These are phyloP conservation scores for Caenorhabditis wallacei DNA, from an alignment of 2,888 invertebrate species.

Conservation along the genomic window DNA sequence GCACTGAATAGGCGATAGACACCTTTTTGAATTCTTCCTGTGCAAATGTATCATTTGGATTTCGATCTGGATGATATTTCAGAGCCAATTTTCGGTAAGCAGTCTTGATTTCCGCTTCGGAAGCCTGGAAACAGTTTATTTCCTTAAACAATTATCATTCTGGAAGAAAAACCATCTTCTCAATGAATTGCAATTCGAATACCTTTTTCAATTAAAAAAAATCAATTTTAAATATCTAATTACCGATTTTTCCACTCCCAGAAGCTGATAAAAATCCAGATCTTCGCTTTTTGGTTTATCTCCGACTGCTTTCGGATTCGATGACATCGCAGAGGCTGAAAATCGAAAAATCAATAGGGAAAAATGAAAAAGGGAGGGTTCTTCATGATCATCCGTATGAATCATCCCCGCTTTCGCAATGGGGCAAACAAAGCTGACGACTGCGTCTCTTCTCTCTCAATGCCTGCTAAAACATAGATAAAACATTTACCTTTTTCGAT, in stretches of 20 bases:
- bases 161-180: no score
- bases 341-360: neutral
- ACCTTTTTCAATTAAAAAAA: neutral
- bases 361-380: no score
- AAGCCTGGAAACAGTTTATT: constrained; percentile 60
- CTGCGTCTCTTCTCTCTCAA: constrained; percentile 28
- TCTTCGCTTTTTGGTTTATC: constrained; percentile 33
- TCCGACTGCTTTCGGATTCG: constrained; percentile 42
- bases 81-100: constrained; percentile 83
- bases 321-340: constrained; percentile 40
- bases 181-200: no score
- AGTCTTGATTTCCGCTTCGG: constrained; percentile 82
- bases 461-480: no score
- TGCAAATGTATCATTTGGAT: constrained; percentile 81
- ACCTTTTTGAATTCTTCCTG: constrained; percentile 83
- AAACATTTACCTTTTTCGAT: no score
- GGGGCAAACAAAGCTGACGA: constrained; percentile 44
- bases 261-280: constrained; percentile 82
- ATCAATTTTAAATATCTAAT: constrained; percentile 8
- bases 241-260: constrained; percentile 80
- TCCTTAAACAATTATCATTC: no score
- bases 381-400: no score
- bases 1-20: constrained; percentile 83
- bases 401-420: constrained; percentile 52
- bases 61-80: constrained; percentile 81